Evolutionary conservation across 2,797 vertebrate species (phyloP).

Genomic region (Megaceryle alcyon): DNA sequence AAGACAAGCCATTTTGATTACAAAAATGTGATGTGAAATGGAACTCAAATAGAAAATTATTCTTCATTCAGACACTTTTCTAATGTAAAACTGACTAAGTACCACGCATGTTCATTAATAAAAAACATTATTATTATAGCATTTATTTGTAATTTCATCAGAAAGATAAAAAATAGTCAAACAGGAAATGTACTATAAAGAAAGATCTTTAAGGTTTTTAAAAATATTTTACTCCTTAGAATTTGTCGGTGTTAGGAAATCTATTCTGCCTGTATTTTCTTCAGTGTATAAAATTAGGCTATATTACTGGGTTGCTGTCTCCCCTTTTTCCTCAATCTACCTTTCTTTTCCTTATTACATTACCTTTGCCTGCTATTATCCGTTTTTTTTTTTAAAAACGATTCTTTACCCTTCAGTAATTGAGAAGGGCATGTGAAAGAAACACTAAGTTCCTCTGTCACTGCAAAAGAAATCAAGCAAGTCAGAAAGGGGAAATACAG

Average conservation of each 20-base stretch:
- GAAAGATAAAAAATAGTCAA: neutral
- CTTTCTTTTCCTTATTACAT: neutral
- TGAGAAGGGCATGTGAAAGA: neutral
- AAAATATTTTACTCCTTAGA: neutral
- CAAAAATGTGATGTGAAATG: neutral
- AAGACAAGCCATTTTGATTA: neutral
- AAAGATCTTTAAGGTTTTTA: neutral
- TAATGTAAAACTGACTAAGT: neutral
- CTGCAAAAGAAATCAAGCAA: neutral
- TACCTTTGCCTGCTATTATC: neutral
- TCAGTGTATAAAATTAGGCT: neutral
- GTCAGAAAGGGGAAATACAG: neutral
- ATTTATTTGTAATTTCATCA: neutral
- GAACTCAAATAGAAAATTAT: neutral
- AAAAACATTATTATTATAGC: neutral
- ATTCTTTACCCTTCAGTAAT: neutral
- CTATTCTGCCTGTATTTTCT: neutral
- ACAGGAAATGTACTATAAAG: neutral
- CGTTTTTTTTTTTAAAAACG: constrained; percentile 25
- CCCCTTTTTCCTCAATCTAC: neutral
- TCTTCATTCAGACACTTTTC: neutral
- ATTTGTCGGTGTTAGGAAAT: neutral
- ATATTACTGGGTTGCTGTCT: neutral
- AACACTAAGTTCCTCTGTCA: neutral
- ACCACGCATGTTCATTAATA: neutral